Conservation (phyloP, 2,113 vertebrate genomes). For the Cichladusa arquata region DNA sequence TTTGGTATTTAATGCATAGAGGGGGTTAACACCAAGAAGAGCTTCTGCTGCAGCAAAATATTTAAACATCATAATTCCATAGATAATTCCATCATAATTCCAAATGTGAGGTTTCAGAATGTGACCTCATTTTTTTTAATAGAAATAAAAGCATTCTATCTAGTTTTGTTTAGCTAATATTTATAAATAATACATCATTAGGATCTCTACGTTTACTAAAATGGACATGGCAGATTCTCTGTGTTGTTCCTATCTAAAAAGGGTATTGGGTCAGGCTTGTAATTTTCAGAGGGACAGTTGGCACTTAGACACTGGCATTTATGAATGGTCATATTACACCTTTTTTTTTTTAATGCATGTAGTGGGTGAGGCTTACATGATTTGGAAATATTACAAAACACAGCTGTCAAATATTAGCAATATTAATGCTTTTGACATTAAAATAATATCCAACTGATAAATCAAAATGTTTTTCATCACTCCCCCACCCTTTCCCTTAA, state of each 20-base stretch:
- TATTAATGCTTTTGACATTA: neutral
- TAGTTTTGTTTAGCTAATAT: neutral
- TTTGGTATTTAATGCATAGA: neutral
- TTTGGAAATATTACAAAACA: neutral
- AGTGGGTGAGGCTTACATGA: neutral
- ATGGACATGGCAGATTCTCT: neutral
- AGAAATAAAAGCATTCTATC: neutral
- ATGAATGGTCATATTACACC: neutral
- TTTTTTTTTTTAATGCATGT: neutral
- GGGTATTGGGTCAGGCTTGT: neutral
- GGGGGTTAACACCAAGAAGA: neutral
- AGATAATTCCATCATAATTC: neutral
- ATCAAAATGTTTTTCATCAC: neutral
- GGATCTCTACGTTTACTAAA: neutral
- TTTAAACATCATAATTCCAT: neutral
- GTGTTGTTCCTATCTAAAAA: fast-evolving
- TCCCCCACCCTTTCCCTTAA: neutral
- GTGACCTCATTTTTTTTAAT: neutral
- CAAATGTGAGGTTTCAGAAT: neutral
- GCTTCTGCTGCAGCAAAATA: neutral
- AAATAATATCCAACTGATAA: neutral
- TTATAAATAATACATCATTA: neutral
- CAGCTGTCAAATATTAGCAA: neutral
- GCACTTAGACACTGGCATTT: neutral
- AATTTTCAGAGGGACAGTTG: neutral